Conservation (phyloP, 2,113 vertebrate species). For the Microtus oregoni region DNA sequence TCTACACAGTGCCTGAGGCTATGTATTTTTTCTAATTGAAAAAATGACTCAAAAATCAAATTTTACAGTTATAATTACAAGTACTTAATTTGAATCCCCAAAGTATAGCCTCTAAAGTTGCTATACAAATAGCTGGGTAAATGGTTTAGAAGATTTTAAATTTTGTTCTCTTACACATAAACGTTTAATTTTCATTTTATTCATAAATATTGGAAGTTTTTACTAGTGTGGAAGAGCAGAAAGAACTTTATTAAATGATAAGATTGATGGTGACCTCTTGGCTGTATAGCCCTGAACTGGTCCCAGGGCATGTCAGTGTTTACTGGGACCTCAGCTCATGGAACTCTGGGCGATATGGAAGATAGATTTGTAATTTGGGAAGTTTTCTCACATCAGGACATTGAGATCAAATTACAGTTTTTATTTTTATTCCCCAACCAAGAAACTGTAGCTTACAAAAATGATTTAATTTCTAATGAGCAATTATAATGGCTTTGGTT, state of each 20-base stretch:
- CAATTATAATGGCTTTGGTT: not conserved
- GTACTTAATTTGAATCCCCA: not conserved
- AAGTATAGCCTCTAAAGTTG: not conserved
- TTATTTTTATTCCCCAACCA: not conserved
- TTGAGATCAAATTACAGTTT: not conserved
- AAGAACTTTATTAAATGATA: not conserved
- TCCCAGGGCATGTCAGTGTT: too few species aligned
- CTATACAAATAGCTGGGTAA: not conserved
- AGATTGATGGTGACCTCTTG: not conserved
- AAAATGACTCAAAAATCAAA: not conserved
- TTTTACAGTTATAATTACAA: not conserved
- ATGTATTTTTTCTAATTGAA: not conserved
- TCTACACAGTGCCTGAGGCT: not conserved
- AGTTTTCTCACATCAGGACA: not conserved
- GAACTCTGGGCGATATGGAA: not conserved
- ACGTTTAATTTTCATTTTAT: not conserved
- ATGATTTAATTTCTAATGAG: constrained; percentile 20
- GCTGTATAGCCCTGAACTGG: too few species aligned
- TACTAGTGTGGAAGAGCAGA: not conserved
- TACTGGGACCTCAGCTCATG: not conserved
- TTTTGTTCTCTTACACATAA: not conserved
- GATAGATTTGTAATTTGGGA: not conserved
- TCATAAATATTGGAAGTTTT: constrained; percentile 14
- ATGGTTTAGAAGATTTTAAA: not conserved
- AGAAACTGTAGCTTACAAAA: not conserved